Evolutionary conservation across 2,113 vertebrate genomes (phyloP).

Genomic region (Gnathonemus echidnorhynchus): DNA sequence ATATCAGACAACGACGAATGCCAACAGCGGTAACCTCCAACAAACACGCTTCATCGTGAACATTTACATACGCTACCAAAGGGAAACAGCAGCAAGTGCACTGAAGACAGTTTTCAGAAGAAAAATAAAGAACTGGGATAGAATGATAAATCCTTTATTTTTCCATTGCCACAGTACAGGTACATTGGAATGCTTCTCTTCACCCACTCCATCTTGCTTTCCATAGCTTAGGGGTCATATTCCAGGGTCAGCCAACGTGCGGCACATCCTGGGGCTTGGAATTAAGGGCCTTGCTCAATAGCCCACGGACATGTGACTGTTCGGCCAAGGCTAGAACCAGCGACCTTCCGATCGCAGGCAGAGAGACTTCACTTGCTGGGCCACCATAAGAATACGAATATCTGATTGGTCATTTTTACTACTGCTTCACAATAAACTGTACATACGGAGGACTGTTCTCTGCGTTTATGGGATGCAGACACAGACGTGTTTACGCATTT

Average conservation of each 20-base stretch:
- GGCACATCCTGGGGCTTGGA: too few relatives aligned
- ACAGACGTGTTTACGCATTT: background rate
- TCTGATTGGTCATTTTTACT: background rate
- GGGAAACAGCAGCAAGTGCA: background rate
- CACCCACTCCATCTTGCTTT: background rate
- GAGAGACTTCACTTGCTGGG: background rate
- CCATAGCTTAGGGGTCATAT: background rate
- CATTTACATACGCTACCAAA: background rate
- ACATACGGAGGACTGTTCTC: background rate
- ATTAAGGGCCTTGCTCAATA: background rate
- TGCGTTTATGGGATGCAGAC: background rate
- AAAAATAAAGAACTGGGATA: background rate
- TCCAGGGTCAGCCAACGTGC: background rate
- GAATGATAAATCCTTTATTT: background rate
- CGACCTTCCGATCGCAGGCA: background rate
- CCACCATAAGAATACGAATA: background rate
- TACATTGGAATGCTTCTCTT: background rate
- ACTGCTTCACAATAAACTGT: background rate
- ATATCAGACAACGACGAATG: background rate
- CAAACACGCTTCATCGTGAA: background rate
- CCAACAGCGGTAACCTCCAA: background rate
- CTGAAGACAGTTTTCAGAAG: background rate
- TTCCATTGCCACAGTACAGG: background rate
- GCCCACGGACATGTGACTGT: background rate
- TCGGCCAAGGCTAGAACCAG: too few relatives aligned